These are phyloP conservation scores for Dromococcyx pavoninus DNA, from an alignment of 2,797 vertebrate species.

Conservation along the genomic window DNA sequence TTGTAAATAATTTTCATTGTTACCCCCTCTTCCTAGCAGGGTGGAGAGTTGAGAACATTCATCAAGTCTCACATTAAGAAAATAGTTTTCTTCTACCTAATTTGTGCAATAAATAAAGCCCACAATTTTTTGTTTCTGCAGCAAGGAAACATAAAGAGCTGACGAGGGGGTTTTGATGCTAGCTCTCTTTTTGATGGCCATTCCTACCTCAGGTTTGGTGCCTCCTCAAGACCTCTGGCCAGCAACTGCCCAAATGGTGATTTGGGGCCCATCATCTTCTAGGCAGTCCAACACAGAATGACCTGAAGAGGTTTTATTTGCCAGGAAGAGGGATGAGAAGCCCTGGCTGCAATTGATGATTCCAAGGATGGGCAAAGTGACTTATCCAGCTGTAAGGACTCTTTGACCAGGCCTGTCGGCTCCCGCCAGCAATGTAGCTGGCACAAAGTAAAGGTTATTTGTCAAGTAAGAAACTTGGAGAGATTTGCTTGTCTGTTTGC, in stretches of 20 bases:
- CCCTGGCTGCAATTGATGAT: background rate
- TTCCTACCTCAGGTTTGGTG: background rate
- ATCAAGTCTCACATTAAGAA: conserved; percentile 67
- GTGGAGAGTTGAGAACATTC: conserved; percentile 60
- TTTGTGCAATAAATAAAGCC: conserved; percentile 69
- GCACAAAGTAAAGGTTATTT: background rate
- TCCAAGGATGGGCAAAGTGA: background rate
- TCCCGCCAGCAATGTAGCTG: background rate
- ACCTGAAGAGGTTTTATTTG: background rate
- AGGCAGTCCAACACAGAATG: background rate
- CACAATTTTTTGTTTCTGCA: conserved; percentile 50
- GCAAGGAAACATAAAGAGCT: background rate
- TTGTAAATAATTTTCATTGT: conserved; percentile 75
- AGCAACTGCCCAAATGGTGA: background rate
- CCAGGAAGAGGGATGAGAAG: background rate
- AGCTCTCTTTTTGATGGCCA: background rate
- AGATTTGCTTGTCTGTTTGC: background rate
- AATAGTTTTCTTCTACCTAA: conserved; percentile 70
- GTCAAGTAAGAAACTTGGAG: background rate
- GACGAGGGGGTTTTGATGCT: background rate
- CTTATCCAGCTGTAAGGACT: too few relatives aligned
- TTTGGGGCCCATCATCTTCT: background rate
- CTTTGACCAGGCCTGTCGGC: background rate
- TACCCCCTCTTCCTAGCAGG: conserved; percentile 61
- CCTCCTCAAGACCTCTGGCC: background rate